A percentile compares a stretch with the other conserved stretches of the same genome.
Conservation (phyloP, 2,797 vertebrate species). For the Spondyliosoma cantharus region DNA sequence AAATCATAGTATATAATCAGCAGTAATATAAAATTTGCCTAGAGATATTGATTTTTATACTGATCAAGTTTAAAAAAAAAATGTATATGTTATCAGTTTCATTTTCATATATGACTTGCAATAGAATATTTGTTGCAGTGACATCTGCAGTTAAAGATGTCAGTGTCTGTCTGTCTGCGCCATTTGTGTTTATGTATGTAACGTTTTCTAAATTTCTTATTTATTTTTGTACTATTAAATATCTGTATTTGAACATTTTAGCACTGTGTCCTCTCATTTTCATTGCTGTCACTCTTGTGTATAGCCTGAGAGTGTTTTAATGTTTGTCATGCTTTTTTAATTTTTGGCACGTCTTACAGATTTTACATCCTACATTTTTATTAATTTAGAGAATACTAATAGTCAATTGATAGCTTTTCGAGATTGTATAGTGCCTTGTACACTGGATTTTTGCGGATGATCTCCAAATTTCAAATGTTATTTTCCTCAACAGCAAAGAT, state of each 20-base stretch:
- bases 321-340: not conserved
- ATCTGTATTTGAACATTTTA: not conserved
- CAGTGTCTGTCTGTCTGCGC: constrained; percentile 7
- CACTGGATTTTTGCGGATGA: not conserved
- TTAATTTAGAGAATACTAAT: not conserved
- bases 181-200: constrained; percentile 20
- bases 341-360: not conserved
- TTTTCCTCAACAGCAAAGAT: not conserved
- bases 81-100: not conserved
- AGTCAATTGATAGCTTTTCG: not conserved
- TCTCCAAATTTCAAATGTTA: not conserved
- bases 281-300: not conserved
- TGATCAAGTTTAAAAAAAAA: too few relatives aligned
- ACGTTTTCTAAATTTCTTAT: constrained; percentile 18
- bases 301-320: not conserved
- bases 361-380: not conserved
- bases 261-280: not conserved
- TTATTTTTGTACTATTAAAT: constrained; percentile 45
- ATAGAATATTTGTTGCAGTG: constrained; percentile 2
- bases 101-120: constrained; percentile 6
- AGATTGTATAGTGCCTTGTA: not conserved
- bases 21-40: constrained; percentile 5
- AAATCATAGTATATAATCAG: not conserved
- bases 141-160: not conserved
- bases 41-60: too few relatives aligned